phyloP scores from a whole-genome alignment of 2,113 vertebrate genomes.

The Campylomormyrus tamandua region DNA sequence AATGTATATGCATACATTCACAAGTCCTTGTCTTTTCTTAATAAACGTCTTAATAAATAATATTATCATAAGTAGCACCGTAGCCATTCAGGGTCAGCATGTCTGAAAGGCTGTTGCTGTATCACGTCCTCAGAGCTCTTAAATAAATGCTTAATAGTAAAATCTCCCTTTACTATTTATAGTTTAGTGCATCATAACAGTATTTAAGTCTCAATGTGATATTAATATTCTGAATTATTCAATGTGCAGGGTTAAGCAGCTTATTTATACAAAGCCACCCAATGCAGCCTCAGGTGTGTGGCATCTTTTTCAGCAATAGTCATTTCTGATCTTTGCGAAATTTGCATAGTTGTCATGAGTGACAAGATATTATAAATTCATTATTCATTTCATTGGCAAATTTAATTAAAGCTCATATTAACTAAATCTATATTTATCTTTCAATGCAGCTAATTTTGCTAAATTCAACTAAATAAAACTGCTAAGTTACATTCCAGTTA shows the following conservation, averaged over 20 bases:
- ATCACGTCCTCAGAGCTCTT: background rate
- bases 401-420: background rate
- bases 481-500: background rate
- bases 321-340: background rate
- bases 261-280: background rate
- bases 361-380: background rate
- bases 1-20: background rate
- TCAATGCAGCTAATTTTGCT: background rate
- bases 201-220: background rate
- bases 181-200: background rate
- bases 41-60: background rate
- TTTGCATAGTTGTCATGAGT: background rate
- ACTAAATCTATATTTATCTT: background rate
- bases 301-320: background rate
- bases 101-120: background rate
- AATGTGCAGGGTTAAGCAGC: background rate
- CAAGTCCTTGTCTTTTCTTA: background rate
- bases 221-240: background rate
- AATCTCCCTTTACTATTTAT: background rate
- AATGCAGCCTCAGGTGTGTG: background rate
- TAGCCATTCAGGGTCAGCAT: background rate
- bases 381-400: background rate
- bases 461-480: background rate
- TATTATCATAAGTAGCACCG: background rate
- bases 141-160: background rate